Evolutionary conservation across 1,140 invertebrate species (phyloP).

Genomic region (Tigriopus japonicus): DNA sequence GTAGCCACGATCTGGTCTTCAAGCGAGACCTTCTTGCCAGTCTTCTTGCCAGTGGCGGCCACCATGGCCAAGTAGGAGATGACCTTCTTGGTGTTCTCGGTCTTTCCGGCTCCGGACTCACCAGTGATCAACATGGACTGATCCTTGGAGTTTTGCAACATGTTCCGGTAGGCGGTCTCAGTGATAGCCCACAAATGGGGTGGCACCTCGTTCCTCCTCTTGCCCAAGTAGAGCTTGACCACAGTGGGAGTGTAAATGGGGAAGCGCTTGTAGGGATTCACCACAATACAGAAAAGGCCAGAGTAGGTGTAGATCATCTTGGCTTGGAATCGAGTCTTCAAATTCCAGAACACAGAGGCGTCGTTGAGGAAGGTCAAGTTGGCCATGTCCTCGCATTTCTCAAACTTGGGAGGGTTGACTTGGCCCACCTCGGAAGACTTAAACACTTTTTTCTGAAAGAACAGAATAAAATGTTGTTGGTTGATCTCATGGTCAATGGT

Average conservation of each 20-base stretch:
- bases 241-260: slow-evolving; percentile 37
- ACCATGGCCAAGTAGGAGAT: slow-evolving; percentile 43
- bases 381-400: slow-evolving; percentile 42
- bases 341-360: slow-evolving; percentile 95
- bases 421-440: slow-evolving; percentile 85
- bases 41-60: slow-evolving; percentile 40
- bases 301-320: slow-evolving; percentile 74
- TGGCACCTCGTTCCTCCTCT: slow-evolving; percentile 39
- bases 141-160: slow-evolving; percentile 19
- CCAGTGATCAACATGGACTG: slow-evolving; percentile 28
- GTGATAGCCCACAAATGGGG: slow-evolving; percentile 42
- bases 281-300: slow-evolving; percentile 12
- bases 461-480: not conserved
- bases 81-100: slow-evolving; percentile 47
- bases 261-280: slow-evolving; percentile 36
- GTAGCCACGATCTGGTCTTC: slow-evolving; percentile 96
- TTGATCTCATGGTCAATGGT: not conserved
- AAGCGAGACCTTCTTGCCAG: slow-evolving; percentile 34
- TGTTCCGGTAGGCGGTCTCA: slow-evolving; percentile 14
- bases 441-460: slow-evolving; percentile 59
- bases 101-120: slow-evolving; percentile 43
- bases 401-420: slow-evolving; percentile 38
- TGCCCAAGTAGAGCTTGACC: slow-evolving; percentile 36
- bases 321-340: slow-evolving; percentile 91
- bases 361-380: slow-evolving; percentile 53